Percentiles rank a stretch among this genome's conserved stretches.
phyloP scores from a whole-genome alignment of 2,888 invertebrate genomes.

The Rotaria socialis region DNA sequence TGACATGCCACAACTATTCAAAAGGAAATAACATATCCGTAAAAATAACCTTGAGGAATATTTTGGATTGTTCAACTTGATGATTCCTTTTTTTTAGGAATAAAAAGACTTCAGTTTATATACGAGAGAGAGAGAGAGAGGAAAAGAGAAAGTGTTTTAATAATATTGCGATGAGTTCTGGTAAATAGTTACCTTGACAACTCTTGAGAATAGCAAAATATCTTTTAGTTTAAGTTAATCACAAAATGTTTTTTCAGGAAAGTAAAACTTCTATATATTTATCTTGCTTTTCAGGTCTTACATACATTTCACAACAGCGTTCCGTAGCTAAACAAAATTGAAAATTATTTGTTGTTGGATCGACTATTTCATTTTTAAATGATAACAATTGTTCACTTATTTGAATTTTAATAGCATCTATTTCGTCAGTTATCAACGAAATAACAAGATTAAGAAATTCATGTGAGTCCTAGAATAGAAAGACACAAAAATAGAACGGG shows the following conservation, averaged over 20 bases:
- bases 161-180: background rate
- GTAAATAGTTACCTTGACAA: background rate
- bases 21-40: background rate
- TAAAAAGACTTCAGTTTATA: background rate
- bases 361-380: background rate
- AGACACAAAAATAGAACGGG: no score
- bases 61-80: background rate
- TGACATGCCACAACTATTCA: background rate
- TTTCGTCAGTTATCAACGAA: constrained; percentile 21
- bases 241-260: background rate
- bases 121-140: background rate
- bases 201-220: background rate
- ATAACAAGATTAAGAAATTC: constrained; percentile 35
- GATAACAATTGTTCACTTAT: background rate
- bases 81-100: background rate
- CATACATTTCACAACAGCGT: constrained; percentile 22
- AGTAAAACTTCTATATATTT: background rate
- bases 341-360: constrained; percentile 36
- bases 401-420: background rate
- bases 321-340: constrained; percentile 11
- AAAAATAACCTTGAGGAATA: background rate
- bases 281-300: background rate
- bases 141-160: background rate
- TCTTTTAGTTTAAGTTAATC: background rate
- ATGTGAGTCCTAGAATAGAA: constrained; percentile 33